These are phyloP conservation scores for Lepidurus packardi DNA, from an alignment of 1,140 invertebrate genomes.

Conservation along the genomic window DNA sequence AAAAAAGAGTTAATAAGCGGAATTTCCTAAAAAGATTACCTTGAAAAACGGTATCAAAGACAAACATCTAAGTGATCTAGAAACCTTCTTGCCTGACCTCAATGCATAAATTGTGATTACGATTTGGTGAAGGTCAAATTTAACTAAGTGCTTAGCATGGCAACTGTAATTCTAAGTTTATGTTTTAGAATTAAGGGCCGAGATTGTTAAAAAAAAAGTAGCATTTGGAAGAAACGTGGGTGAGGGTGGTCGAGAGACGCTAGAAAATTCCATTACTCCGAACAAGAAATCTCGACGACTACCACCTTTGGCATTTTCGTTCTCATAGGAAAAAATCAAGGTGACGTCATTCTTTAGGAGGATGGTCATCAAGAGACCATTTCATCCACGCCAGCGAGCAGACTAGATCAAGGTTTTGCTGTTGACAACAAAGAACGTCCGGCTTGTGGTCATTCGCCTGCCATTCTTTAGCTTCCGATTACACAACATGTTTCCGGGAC, in stretches of 20 bases:
- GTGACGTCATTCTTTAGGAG: background rate
- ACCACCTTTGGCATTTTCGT: no score
- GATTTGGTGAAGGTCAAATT: background rate
- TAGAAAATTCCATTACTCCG: no score
- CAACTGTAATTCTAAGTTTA: no score
- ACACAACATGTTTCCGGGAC: conserved; percentile 6
- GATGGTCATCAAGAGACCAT: background rate
- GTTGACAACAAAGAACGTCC: conserved; percentile 4
- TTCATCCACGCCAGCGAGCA: background rate
- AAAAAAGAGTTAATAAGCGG: background rate
- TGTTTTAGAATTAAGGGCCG: no score
- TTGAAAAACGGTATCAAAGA: background rate
- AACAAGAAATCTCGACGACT: no score
- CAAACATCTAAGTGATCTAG: background rate
- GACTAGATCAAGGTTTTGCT: conserved; percentile 6
- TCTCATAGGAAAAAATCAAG: no score
- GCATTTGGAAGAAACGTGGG: no score
- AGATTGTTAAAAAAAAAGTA: no score
- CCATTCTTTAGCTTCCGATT: conserved; percentile 1
- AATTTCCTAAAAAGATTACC: background rate
- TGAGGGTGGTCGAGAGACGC: no score
- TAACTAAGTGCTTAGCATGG: no score
- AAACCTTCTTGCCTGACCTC: background rate
- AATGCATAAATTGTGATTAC: background rate
- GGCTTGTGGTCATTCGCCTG: conserved; percentile 16